Evolutionary conservation across 2,113 vertebrate genomes (phyloP), one percentile per base, ranked within the genome.

Genomic region (human (Homo sapiens)): DNA sequence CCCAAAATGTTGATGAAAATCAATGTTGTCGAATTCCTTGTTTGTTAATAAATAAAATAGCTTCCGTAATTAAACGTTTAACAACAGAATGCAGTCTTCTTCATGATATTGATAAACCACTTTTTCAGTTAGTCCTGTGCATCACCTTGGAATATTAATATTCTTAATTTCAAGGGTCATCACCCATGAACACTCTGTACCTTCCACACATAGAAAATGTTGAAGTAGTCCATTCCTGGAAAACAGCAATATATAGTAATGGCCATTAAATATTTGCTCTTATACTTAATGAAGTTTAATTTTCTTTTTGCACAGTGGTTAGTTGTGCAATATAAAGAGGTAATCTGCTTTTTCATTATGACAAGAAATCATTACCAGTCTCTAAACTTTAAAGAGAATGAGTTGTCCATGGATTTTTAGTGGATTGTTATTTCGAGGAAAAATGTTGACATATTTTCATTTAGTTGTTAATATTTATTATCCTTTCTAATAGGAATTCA

Each of bases 161-260:
- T 85, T 50, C 89, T 98, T 98, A 97, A 98, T 98, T 98, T 98
- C 93, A 97, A 90, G 96, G 97, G 94, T 97, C 96, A 97, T 98
- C 97, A 92, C 85, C 96, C 86, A 16, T 50, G n/a, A 90, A 50
- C 72, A 68, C 64, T 59, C 23, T 88, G 52, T 32, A 27, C 70
- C 38, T 98, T 93, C 55, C 17, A 72, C 30, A 11, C 61, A 75
- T 10, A 89, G 45, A 79, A 78, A 3, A 30, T 86, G 6, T 70
- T 96, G 43, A 75, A 96, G 82, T 50, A 73, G 78, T 0, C 6
- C 10, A 50, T 81, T 97, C 96, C 95, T 96, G 3, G 0, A 93
- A 38, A 81, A 8, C 5, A 50, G 1, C 59, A 87, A 25, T 48
- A 1, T 76, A 27, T 70, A 95, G 76, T 90, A 68, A 90, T 97